Percentiles rank a stretch among this genome's conserved stretches.
phyloP scores from a whole-genome alignment of 2,113 vertebrate species.

The Thinocorus orbignyianus region DNA sequence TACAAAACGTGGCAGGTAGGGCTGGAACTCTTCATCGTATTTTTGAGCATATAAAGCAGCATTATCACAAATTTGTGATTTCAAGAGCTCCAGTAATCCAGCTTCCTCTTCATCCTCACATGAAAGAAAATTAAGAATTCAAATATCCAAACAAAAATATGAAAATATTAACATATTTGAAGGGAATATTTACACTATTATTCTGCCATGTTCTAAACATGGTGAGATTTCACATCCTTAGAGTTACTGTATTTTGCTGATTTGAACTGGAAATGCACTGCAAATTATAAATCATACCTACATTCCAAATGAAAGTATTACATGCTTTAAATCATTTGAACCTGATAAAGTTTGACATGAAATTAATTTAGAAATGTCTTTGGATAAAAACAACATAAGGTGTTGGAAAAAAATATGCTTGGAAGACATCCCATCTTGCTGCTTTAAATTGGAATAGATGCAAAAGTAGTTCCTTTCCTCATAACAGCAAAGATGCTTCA shows the following conservation, averaged over 20 bases:
- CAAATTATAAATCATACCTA: neutral
- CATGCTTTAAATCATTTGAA: neutral
- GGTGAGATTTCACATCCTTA: neutral
- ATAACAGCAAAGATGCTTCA: neutral
- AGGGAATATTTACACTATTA: neutral
- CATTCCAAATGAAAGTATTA: too few relatives aligned
- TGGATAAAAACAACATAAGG: neutral
- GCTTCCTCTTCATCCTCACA: conserved; percentile 97
- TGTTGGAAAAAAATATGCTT: neutral
- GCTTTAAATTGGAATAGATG: neutral
- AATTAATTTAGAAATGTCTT: neutral
- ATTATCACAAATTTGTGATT: conserved; percentile 98
- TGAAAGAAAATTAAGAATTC: conserved; percentile 61
- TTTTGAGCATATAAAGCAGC: conserved; percentile 98
- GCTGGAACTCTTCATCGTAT: conserved; percentile 97
- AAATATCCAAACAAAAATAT: conserved; percentile 3
- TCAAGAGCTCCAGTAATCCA: conserved; percentile 93
- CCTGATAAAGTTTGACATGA: neutral
- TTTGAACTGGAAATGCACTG: neutral
- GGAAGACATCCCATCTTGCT: neutral
- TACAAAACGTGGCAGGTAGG: conserved; percentile 93
- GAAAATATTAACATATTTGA: neutral
- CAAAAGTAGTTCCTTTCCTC: neutral
- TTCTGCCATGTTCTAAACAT: neutral
- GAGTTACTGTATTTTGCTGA: neutral